Evolutionary conservation across 1,140 invertebrate species (phyloP), one percentile per base, ranked within the genome.

Genomic region (Panonychus citri): DNA sequence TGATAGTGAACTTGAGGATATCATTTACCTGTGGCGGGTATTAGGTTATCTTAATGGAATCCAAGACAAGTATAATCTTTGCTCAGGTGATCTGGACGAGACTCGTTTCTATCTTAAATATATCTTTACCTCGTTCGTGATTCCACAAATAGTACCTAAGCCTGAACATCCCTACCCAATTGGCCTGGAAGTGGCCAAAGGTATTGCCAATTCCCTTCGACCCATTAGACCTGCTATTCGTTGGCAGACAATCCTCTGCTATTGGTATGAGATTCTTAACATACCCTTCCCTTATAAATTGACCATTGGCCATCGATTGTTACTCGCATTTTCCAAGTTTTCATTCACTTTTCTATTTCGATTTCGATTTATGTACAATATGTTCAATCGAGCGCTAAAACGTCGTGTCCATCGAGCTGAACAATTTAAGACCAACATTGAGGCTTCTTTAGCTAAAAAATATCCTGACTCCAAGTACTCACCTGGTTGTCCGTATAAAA

Each of bases 11-110:
- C 63, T 80, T 19, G 78, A 82, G 49, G 78, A 77, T 10, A 78
- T 84, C 52, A 67, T 82, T 5, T 84, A 90, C 65, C 77, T 87
- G 60, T 90, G 85, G 85, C 74, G 77, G 48, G 78, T 83, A 1
- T 77, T 89, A 28, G 84, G 84, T 1, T 75, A 79, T 63, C 67
- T 83, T 61, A 73, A 89, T 46, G 87, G 87, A 3, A 78, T 88
- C 17, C 76, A 84, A 59, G 84, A 90, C 62, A 76, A 75, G 75
- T 76, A 70, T 59, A 80, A 79, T 61, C 70, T 78, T 26, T 78
- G 76, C 59, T 61, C 64, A 0, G 74, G 71, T 0, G 67, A 63
- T 37, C 62, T 74, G 34, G 61, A 68, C n/a, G 69, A 73, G 27
- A 65, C 73, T 1, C 60, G 62, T 48, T 46, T 62, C 8, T 59